Evolutionary conservation across 37 sponge, comb jelly and placozoan species (phyloP), one percentile per base, ranked within the genome.

Genomic region (Hexactinellida sp.): DNA sequence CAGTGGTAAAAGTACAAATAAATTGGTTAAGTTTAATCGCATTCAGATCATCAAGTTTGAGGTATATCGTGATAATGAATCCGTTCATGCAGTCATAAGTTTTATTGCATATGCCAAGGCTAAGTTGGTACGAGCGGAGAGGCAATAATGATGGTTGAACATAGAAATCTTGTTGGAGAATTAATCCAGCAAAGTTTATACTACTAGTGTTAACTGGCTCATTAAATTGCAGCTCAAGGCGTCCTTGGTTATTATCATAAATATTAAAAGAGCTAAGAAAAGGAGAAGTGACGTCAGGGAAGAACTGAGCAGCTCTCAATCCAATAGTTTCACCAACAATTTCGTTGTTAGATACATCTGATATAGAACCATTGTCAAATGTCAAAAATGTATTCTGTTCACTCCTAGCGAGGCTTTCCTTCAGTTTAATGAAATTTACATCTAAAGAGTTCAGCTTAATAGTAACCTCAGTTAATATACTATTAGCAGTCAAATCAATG

Each of bases 121-220:
- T 89, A 39, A 87, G 83, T 38, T 7, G 38, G 83, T 83, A 87
- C 0, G 83, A 25, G 39, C 76, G 21, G 3, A 7, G 30, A 63
- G 76, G 5, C 3, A n/a, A 28, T 28, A 63, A 23, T 21, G 76
- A 63, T 25, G 76, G 28, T 28, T 63, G 28, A 32, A 63, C 76
- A n/a, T 21, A 63, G 76, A 63, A 63, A 28, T 63, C 76, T 1
- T 28, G 25, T 25, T 86, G 87, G 1, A 95, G 28, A 0, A 88
- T 54, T 16, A 95, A 84, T 36, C 87, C 82, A 24, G 37, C 86
- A 55, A 89, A 87, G 55, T 89, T 38, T 16, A 91, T 36, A 0
- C 92, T 90, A 13, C 88, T 90, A 0, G 88, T 82, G 89, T 93
- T 91, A 16, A 95, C 96, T 39, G 93, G 91, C 82, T 95, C 96